phyloP scores from a whole-genome alignment of 2,797 vertebrate species.

The Periophthalmus magnuspinnatus region DNA sequence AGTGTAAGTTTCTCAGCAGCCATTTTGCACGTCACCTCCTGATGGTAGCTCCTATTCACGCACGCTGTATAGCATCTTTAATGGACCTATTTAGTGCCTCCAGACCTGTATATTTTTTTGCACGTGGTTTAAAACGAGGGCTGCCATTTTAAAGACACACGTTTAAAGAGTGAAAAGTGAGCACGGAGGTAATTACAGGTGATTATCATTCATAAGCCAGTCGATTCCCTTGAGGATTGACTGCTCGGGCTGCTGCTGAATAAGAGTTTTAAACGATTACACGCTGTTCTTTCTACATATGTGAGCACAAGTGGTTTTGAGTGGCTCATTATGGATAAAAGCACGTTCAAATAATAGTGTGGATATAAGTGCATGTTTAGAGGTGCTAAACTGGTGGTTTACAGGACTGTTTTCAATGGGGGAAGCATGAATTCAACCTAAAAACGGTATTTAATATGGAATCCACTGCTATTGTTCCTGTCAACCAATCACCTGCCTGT shows the following conservation, averaged over 20 bases:
- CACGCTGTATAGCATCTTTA: constrained; percentile 50
- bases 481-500: neutral
- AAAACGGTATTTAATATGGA: neutral
- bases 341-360: no score
- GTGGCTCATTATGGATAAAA: neutral
- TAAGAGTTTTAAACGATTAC: constrained; percentile 29
- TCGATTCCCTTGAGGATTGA: constrained; percentile 19
- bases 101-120: constrained; percentile 41
- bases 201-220: constrained; percentile 51
- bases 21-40: constrained; percentile 29
- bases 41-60: constrained; percentile 20
- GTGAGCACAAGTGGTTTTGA: neutral
- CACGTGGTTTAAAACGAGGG: constrained; percentile 13
- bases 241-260: constrained; percentile 29
- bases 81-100: constrained; percentile 61
- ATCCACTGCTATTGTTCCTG: neutral
- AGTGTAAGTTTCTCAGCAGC: constrained; percentile 16
- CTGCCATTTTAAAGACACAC: constrained; percentile 19
- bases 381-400: no score
- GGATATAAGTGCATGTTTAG: no score
- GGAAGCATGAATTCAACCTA: neutral
- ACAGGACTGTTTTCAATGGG: no score
- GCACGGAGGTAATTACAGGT: constrained; percentile 48
- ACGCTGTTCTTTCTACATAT: neutral
- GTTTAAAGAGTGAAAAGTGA: constrained; percentile 28